phyloP scores from a whole-genome alignment of 2,113 vertebrate species.

The Coptodon bakossiorum region DNA sequence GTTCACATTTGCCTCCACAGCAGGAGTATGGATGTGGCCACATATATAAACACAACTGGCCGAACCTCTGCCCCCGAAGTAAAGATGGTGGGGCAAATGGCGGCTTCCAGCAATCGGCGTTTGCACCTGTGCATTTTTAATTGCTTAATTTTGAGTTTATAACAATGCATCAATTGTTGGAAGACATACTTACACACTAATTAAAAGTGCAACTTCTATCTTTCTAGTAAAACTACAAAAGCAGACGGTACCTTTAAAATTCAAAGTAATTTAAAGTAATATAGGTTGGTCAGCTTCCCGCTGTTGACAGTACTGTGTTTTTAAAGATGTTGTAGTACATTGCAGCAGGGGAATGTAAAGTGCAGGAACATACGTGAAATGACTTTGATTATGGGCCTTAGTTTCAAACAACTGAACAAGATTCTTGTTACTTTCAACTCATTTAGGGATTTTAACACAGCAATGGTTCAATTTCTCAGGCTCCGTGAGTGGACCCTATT shows the following conservation, averaged over 20 bases:
- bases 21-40: background rate
- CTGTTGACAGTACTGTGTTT: background rate
- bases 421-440: background rate
- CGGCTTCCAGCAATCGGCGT: rapidly evolving
- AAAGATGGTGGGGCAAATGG: rapidly evolving
- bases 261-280: background rate
- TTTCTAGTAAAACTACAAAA: background rate
- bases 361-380: background rate
- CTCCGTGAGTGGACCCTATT: background rate
- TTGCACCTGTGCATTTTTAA: background rate
- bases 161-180: background rate
- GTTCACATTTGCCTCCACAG: background rate
- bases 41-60: background rate
- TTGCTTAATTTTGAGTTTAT: background rate
- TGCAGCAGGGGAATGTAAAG: background rate
- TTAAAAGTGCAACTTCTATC: background rate
- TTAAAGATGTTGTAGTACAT: background rate
- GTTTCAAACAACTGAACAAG: background rate
- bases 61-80: background rate
- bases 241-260: background rate
- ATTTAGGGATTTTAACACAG: background rate
- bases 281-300: background rate
- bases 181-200: background rate
- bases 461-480: background rate
- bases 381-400: background rate